Evolutionary conservation across 2,113 vertebrate species (phyloP), one percentile per base, ranked within the genome.

Genomic region (Phoenicopterus ruber): DNA sequence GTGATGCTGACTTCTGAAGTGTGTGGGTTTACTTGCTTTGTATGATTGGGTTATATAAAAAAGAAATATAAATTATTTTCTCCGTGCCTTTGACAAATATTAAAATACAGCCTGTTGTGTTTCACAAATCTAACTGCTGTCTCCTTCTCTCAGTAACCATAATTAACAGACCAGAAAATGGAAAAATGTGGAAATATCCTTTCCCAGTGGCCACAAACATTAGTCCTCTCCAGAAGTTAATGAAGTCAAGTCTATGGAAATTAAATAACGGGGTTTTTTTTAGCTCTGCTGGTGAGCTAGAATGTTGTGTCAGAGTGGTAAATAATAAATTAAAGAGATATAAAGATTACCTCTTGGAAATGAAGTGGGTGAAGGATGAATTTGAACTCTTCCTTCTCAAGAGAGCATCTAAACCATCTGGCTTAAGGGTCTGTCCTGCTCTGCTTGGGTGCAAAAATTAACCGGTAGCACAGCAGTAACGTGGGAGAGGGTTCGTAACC

Each of bases 101-200:
- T 65, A 70, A 88, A 91, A 57, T 3, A 1, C 28, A 83, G 82
- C 63, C 85, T 58, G 74, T 61, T 88, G 67, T 86, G 67, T 94
- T 96, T 86, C 72, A 71, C 42, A 82, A 66, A 83, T 54, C 63
- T 93, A 58, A 65, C 58, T 1, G 14, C 79, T 90, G 83, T 91
- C 87, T 91, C 44, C 40, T 81, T 54, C 57, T 91, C 74, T 89
- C 74, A 31, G 66, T 82, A 82, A 79, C 49, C 1, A 1, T 69
- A 87, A 94, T 92, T 92, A 92, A 86, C 76, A 94, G 80, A 88
- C 65, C 93, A 96, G 88, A 94, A 96, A 90, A 92, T 88, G 90
- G 86, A 96, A 94, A 83, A 93, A 94, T 88, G 94, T 86, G 84
- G 90, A 90, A 94, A 93, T 86, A 63, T 9, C 38, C 55, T 86